phyloP scores from a whole-genome alignment of 2,888 invertebrate species.

The Meiosimyza platycephala region DNA sequence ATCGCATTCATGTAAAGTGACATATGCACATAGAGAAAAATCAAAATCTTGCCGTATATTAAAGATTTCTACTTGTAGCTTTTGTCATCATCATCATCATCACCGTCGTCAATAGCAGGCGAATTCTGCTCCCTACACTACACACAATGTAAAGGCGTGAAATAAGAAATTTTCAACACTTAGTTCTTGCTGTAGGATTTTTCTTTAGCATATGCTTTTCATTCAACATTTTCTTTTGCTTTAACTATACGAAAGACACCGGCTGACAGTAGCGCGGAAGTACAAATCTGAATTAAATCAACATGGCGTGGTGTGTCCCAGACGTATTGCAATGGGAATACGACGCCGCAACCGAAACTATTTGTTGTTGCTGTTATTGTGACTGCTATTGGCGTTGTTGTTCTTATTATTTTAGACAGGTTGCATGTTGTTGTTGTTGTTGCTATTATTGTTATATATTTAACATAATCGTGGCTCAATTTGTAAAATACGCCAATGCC shows the following conservation, averaged over 20 bases:
- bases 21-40: neutral
- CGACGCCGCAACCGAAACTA: conserved; percentile 9
- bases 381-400: conserved; percentile 7
- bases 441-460: neutral
- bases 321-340: conserved; percentile 51
- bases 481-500: conserved; percentile 23
- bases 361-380: conserved; percentile 11
- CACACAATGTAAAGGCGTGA: conserved; percentile 37
- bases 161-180: conserved; percentile 40
- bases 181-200: neutral
- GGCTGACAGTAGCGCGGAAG: conserved; percentile 29
- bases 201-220: neutral
- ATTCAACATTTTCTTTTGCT: neutral
- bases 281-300: conserved; percentile 52
- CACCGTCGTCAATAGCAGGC: neutral
- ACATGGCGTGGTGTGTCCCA: conserved; percentile 47
- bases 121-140: neutral
- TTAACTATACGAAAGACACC: neutral
- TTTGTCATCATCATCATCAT: conserved; percentile 16
- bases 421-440: neutral
- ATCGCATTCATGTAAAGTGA: too few relatives aligned
- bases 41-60: neutral
- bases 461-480: conserved; percentile 22
- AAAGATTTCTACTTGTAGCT: conserved; percentile 34
- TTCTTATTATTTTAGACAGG: conserved; percentile 19